phyloP scores from a whole-genome alignment of 2,113 vertebrate species.

The Rynchops niger region DNA sequence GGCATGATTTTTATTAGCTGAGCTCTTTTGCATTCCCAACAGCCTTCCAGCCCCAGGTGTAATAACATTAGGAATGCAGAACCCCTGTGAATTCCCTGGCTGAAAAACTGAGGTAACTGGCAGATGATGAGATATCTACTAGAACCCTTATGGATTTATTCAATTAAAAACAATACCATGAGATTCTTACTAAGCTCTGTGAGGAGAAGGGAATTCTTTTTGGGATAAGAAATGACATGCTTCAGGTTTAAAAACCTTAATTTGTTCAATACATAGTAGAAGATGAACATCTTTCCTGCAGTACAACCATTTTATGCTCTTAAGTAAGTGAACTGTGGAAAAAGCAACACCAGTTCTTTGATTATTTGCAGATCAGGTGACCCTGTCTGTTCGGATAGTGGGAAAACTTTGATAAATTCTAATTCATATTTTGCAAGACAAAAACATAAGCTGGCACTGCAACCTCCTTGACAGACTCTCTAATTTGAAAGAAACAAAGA shows the following conservation, averaged over 20 bases:
- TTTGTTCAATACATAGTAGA: neutral
- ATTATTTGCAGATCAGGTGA: neutral
- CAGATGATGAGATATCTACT: neutral
- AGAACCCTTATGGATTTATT: slow-evolving; percentile 20
- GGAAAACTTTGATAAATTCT: neutral
- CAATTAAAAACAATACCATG: slow-evolving; percentile 20
- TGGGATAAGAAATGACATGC: neutral
- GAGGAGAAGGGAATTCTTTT: neutral
- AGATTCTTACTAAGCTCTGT: neutral
- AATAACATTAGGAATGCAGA: neutral
- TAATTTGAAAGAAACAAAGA: neutral
- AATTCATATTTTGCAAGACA: neutral
- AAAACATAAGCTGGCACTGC: neutral
- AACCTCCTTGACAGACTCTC: neutral
- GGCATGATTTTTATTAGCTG: neutral
- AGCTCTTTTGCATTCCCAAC: neutral
- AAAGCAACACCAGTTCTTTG: neutral
- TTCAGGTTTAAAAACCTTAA: neutral
- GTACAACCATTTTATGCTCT: neutral
- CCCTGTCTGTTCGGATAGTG: neutral
- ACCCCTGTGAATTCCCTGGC: neutral
- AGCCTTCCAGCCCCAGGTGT: neutral
- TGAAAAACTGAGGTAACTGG: neutral
- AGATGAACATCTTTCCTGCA: neutral
- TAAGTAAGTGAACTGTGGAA: neutral